A percentile compares a stretch with the other conserved stretches of the same genome.
These are phyloP conservation scores for Alloscopus bannaensis DNA, from an alignment of 2,888 invertebrate genomes.

Conservation along the genomic window DNA sequence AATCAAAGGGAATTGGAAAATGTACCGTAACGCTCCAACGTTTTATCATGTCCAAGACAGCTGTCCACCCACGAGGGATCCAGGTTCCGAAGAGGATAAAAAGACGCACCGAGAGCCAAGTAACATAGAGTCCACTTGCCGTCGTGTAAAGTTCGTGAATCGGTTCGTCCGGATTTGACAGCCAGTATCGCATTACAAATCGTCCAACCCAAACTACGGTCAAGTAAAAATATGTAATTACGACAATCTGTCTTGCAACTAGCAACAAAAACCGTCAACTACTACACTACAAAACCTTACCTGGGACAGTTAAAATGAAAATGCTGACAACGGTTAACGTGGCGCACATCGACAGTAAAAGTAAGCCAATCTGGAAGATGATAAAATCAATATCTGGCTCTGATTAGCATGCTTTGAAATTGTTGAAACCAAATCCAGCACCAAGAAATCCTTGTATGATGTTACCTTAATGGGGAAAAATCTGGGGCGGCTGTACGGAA, in stretches of 20 bases:
- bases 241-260: not conserved
- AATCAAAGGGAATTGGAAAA: constrained; percentile 33
- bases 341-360: constrained; percentile 87
- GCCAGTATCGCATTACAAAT: constrained; percentile 72
- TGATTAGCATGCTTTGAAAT: too few relatives aligned
- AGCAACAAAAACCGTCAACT: not conserved
- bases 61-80: constrained; percentile 85
- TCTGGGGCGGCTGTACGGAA: constrained; percentile 91
- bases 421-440: too few relatives aligned
- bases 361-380: constrained; percentile 75
- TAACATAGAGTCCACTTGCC: constrained; percentile 94
- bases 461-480: constrained; percentile 82
- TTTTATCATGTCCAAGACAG: constrained; percentile 68
- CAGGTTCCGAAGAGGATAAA: constrained; percentile 88
- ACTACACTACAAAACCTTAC: constrained; percentile 74
- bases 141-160: constrained; percentile 98
- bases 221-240: not conserved
- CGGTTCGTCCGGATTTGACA: constrained; percentile 70
- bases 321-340: constrained; percentile 91
- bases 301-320: constrained; percentile 89
- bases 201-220: constrained; percentile 70
- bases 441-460: constrained; percentile 36
- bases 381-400: constrained; percentile 46
- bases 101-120: constrained; percentile 93
- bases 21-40: constrained; percentile 71